Percentiles rank a stretch among this genome's conserved stretches.
These are phyloP conservation scores for Megastigmus dorsalis DNA, from an alignment of 2,888 invertebrate species.

Conservation along the genomic window DNA sequence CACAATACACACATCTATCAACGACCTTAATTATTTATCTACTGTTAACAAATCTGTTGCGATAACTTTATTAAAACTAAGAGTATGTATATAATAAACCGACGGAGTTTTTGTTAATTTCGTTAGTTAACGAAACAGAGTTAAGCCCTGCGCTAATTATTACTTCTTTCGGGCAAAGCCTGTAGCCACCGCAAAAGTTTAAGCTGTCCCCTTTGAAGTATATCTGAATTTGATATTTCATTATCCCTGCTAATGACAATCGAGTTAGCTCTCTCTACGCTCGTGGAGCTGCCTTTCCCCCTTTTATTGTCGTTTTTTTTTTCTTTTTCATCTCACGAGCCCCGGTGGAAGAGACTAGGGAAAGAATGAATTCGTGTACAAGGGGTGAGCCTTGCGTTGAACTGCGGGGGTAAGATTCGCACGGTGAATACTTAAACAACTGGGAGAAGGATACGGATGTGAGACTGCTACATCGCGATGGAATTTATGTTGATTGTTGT, in stretches of 20 bases:
- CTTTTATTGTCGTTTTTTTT: background rate
- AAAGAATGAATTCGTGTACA: slow-evolving; percentile 5
- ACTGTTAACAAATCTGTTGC: too few relatives aligned
- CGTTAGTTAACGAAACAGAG: background rate
- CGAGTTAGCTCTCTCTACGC: slow-evolving; percentile 16
- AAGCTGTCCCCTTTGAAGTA: slow-evolving; percentile 36
- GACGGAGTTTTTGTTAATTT: background rate
- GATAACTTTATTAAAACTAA: too few relatives aligned
- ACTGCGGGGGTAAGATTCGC: background rate
- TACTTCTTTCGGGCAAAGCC: background rate
- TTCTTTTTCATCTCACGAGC: slow-evolving; percentile 12
- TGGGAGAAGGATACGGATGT: background rate
- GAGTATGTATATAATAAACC: too few relatives aligned
- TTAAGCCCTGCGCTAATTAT: background rate
- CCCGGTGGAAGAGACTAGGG: background rate
- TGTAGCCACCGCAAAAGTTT: background rate
- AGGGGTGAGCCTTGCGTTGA: background rate
- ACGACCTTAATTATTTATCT: background rate
- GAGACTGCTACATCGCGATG: background rate
- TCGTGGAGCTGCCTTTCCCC: too few relatives aligned
- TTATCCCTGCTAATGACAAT: slow-evolving; percentile 43
- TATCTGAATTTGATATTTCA: slow-evolving; percentile 44
- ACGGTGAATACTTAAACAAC: slow-evolving; percentile 39
- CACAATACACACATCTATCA: background rate
- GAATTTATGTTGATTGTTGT: slow-evolving; percentile 44